phyloP scores from a whole-genome alignment of 2,113 vertebrate species.

The Proterorhinus semilunaris region DNA sequence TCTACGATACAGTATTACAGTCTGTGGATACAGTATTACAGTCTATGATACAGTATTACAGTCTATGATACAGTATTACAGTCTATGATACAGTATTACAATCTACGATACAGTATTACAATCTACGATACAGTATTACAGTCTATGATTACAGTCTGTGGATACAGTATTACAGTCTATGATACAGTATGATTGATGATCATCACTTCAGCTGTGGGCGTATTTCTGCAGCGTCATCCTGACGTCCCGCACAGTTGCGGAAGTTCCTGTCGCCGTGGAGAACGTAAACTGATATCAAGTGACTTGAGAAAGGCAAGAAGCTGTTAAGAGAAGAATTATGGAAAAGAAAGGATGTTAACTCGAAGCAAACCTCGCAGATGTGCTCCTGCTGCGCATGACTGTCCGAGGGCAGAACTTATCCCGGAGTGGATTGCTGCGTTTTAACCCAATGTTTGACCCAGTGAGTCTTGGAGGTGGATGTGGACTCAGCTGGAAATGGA shows the following conservation, averaged over 20 bases:
- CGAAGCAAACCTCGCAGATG: not conserved
- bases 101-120: too few species aligned
- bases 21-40: too few species aligned
- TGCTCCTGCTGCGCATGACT: not conserved
- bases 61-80: too few species aligned
- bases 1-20: too few species aligned
- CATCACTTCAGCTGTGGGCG: not conserved
- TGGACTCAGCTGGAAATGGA: constrained; percentile 4
- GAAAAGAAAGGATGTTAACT: not conserved
- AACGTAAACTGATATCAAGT: constrained; percentile 11
- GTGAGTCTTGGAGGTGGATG: not conserved
- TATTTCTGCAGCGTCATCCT: not conserved
- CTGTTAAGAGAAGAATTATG: not conserved
- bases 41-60: too few species aligned
- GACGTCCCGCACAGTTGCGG: not conserved
- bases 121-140: too few species aligned
- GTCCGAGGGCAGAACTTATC: not conserved
- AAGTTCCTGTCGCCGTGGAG: constrained; percentile 9
- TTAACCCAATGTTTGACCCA: not conserved
- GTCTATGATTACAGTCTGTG: too few species aligned
- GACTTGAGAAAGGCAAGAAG: not conserved
- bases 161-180: too few species aligned
- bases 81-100: too few species aligned
- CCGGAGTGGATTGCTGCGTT: not conserved
- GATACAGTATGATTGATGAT: too few species aligned